Conservation (phyloP, 2,888 invertebrate genomes). For the Sinopyrophorus schimmeli region DNA sequence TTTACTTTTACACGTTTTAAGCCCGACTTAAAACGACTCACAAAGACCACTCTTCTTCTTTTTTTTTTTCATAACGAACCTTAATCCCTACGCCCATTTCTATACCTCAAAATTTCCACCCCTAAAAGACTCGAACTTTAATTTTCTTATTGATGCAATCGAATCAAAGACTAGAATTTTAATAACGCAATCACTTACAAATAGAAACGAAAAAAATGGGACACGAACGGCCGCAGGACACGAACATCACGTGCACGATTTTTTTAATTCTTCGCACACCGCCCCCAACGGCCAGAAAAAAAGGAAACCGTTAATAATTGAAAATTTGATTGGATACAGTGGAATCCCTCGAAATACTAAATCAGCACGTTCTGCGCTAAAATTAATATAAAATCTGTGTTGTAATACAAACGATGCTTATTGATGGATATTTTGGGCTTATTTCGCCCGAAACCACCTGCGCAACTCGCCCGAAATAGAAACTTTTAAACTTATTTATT, state of each 20-base stretch:
- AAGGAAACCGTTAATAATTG: slow-evolving; percentile 8
- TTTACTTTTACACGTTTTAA: background rate
- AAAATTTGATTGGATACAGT: slow-evolving; percentile 3
- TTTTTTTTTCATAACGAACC: background rate
- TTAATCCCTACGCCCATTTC: background rate
- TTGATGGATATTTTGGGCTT: no score
- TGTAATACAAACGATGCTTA: no score
- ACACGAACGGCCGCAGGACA: slow-evolving; percentile 5
- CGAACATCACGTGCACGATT: no score
- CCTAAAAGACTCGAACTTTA: background rate
- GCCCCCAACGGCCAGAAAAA: background rate
- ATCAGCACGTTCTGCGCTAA: slow-evolving; percentile 17
- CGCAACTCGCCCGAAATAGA: no score
- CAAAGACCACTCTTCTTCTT: background rate
- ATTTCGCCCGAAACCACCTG: no score
- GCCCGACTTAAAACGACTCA: background rate
- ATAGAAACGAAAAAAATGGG: slow-evolving; percentile 3
- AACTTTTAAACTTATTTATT: no score
- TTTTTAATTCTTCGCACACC: no score
- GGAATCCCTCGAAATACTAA: slow-evolving; percentile 17
- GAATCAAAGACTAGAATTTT: slow-evolving; percentile 1
- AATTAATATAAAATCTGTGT: slow-evolving; percentile 17
- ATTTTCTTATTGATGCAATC: background rate
- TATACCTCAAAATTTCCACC: background rate
- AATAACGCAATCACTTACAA: slow-evolving; percentile 7